These are phyloP conservation scores for Dolichopus griseipennis DNA, from an alignment of 2,888 invertebrate genomes.

Conservation along the genomic window DNA sequence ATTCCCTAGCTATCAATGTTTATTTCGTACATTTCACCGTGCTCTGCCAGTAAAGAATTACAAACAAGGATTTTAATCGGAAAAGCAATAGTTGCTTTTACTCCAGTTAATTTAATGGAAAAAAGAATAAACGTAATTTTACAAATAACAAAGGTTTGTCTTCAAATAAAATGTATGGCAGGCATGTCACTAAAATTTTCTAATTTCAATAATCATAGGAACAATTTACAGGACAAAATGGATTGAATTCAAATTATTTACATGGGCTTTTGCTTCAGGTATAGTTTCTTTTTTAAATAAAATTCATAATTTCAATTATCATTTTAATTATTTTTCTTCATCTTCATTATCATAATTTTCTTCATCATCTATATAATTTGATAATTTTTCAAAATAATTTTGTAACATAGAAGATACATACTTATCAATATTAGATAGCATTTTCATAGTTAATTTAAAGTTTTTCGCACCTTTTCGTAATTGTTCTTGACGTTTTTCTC, in stretches of 20 bases:
- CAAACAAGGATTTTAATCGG: constrained; percentile 66
- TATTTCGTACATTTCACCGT: constrained; percentile 54
- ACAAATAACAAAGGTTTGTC: constrained; percentile 27
- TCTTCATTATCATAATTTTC: not conserved
- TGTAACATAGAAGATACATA: not conserved
- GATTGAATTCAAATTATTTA: constrained; percentile 25
- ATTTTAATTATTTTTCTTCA: too few species aligned
- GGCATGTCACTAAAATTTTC: not conserved
- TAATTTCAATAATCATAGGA: not conserved
- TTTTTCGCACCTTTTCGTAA: not conserved
- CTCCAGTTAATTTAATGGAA: constrained; percentile 41
- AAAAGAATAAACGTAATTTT: constrained; percentile 30
- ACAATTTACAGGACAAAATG: not conserved
- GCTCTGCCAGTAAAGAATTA: constrained; percentile 56
- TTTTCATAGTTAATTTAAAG: not conserved
- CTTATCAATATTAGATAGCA: not conserved
- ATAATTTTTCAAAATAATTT: not conserved
- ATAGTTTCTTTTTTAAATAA: not conserved
- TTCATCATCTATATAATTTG: not conserved
- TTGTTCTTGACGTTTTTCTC: not conserved
- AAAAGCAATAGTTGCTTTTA: constrained; percentile 55
- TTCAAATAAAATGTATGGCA: too few species aligned
- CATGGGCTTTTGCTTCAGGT: constrained; percentile 36
- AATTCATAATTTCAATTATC: not conserved
- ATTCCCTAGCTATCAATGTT: constrained; percentile 52